phyloP scores from a whole-genome alignment of 2,797 vertebrate genomes.

The Phoxinus dragarum region DNA sequence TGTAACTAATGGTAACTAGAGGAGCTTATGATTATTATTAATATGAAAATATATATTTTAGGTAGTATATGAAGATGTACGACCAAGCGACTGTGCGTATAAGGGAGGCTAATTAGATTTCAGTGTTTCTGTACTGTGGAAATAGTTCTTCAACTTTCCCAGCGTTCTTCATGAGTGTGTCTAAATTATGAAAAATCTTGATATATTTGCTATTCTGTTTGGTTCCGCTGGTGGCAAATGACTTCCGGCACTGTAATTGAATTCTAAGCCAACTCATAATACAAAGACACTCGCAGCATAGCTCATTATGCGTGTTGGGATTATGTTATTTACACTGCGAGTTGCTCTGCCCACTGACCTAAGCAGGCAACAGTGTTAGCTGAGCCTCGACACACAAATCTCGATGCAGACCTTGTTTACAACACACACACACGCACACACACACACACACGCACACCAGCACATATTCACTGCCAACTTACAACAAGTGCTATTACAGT shows the following conservation, averaged over 20 bases:
- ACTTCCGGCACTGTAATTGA: constrained; percentile 20
- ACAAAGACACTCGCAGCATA: background rate
- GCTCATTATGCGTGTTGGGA: background rate
- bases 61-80: background rate
- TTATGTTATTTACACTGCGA: background rate
- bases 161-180: background rate
- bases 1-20: constrained; percentile 6
- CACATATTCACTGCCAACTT: constrained; percentile 14
- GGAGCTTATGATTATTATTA: background rate
- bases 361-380: background rate
- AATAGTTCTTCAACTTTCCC: background rate
- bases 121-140: background rate
- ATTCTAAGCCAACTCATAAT: constrained; percentile 13
- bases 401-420: constrained; percentile 23
- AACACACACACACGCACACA: background rate
- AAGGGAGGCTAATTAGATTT: background rate
- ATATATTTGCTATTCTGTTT: constrained; percentile 20
- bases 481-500: constrained; percentile 33
- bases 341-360: background rate
- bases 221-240: constrained; percentile 17
- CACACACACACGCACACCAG: background rate
- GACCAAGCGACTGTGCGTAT: background rate
- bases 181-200: background rate
- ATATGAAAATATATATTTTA: constrained; percentile 2
- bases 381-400: constrained; percentile 16